Base-by-base conservation (phyloP, 2,888 invertebrate genomes). In the Phytoseiulus persimilis region DNA sequence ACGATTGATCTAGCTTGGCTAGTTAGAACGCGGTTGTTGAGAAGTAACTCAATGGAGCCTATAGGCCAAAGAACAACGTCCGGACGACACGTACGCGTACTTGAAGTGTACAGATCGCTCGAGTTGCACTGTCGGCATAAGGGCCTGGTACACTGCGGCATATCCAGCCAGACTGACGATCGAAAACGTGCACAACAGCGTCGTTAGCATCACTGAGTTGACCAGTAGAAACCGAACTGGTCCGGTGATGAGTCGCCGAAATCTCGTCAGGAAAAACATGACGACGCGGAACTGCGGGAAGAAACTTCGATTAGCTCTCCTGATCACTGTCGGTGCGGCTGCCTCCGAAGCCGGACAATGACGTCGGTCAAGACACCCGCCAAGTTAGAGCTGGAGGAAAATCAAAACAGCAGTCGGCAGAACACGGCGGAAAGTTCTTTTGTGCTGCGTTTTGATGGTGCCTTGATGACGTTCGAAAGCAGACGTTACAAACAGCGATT, bases 181-280 rank as follows among this genome's bases (percentile, higher is more conserved):
- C 39, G 33, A 31, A 18, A 87, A 87, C n/a, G 33, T 6, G n/a
- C 39, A 87, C 11, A n/a, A 87, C n/a, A 87, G 31, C 32, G 87
- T 87, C 6, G 87, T 87, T 28, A 87, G 45, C 87, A 87, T 87
- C 39, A 87, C 87, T 28, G 87, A 87, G 87, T 87, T 87, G 87
- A 87, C 87, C n/a, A 87, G 32, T 23, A 87, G 39, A 31, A 87
- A 87, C 5, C 87, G 87, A 2, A 39, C 87, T n/a, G 87, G 87
- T 45, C 87, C n/a, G 87, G 39, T 45, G 33, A 87, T n/a, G n/a
- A 87, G 45, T 5, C 87, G 32, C 33, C 32, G 32, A 39, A 87
- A 87, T 18, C 87, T n/a, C n/a, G 32, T 87, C 87, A 87, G 31
- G 9, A 87, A 87, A 23, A 87, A 87, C 87, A 87, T 87, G 87